Conservation (phyloP, 1,140 invertebrate genomes). For the Dendroctonus ponderosae region DNA sequence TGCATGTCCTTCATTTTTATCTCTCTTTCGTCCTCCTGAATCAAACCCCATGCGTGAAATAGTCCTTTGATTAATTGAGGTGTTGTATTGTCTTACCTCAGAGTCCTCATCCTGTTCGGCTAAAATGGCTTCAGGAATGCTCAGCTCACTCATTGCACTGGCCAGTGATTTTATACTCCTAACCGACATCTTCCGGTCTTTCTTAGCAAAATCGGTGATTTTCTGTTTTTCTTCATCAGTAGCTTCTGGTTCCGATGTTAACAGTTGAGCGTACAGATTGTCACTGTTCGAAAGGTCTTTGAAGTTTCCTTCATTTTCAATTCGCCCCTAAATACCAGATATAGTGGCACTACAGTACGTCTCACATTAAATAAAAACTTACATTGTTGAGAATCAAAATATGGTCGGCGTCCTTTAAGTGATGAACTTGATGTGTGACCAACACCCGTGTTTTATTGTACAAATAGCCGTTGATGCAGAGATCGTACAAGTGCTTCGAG, state of each 20-base stretch:
- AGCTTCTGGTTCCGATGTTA: slow-evolving; percentile 45
- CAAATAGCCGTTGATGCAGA: slow-evolving; percentile 67
- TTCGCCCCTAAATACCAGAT: slow-evolving; percentile 41
- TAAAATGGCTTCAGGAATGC: slow-evolving; percentile 44
- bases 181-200: slow-evolving; percentile 40
- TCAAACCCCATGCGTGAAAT: not conserved
- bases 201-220: slow-evolving; percentile 33
- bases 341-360: slow-evolving; percentile 1
- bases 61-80: not conserved
- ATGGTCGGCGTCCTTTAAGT: slow-evolving; percentile 72
- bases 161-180: slow-evolving; percentile 39
- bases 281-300: slow-evolving; percentile 61
- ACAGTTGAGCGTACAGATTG: slow-evolving; percentile 60
- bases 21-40: slow-evolving; percentile 37
- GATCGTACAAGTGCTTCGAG: slow-evolving; percentile 72
- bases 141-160: slow-evolving; percentile 44
- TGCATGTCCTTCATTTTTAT: slow-evolving; percentile 44
- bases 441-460: slow-evolving; percentile 70
- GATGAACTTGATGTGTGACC: slow-evolving; percentile 87
- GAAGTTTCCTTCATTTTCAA: slow-evolving; percentile 68
- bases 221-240: slow-evolving; percentile 38
- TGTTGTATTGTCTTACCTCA: slow-evolving; percentile 8
- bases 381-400: slow-evolving; percentile 64
- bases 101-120: slow-evolving; percentile 39
- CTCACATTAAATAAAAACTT: slow-evolving; percentile 35